These are phyloP conservation scores for Spisula solida DNA, from an alignment of 2,888 invertebrate genomes.

Conservation along the genomic window DNA sequence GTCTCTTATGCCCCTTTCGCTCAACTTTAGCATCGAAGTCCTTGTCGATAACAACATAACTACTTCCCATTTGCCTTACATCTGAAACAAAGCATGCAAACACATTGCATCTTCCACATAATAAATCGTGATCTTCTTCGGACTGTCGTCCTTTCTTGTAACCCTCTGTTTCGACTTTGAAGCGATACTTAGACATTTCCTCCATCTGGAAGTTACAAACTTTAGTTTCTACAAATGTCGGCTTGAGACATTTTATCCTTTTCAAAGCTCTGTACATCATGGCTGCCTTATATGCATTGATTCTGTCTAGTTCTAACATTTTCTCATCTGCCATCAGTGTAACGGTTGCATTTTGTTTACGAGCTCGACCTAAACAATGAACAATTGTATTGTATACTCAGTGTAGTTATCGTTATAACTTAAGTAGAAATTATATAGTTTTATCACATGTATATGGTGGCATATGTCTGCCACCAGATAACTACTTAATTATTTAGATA, in stretches of 20 bases:
- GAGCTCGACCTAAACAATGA: slow-evolving; percentile 65
- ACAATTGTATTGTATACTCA: not conserved
- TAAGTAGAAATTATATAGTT: no score
- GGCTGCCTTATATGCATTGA: slow-evolving; percentile 56
- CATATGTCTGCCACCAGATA: no score
- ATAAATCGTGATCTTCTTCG: slow-evolving; percentile 36
- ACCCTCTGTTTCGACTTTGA: slow-evolving; percentile 27
- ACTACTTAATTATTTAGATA: no score
- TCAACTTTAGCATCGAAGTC: slow-evolving; percentile 39
- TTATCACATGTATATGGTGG: no score
- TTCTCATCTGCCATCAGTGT: slow-evolving; percentile 50
- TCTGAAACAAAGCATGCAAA: slow-evolving; percentile 48
- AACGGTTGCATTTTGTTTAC: slow-evolving; percentile 54
- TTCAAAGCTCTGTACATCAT: slow-evolving; percentile 65
- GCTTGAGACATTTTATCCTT: not conserved
- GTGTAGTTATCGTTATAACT: no score
- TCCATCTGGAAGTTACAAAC: slow-evolving; percentile 36
- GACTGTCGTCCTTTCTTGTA: not conserved
- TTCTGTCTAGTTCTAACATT: slow-evolving; percentile 45
- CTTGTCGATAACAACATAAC: slow-evolving; percentile 58
- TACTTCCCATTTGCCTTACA: slow-evolving; percentile 31
- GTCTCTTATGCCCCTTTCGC: slow-evolving; percentile 48
- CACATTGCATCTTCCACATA: slow-evolving; percentile 48
- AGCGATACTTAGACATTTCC: slow-evolving; percentile 29
- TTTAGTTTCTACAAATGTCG: slow-evolving; percentile 35